These are phyloP conservation scores for Nemotelus pantherinus DNA, from an alignment of 2,888 invertebrate genomes.

Conservation along the genomic window DNA sequence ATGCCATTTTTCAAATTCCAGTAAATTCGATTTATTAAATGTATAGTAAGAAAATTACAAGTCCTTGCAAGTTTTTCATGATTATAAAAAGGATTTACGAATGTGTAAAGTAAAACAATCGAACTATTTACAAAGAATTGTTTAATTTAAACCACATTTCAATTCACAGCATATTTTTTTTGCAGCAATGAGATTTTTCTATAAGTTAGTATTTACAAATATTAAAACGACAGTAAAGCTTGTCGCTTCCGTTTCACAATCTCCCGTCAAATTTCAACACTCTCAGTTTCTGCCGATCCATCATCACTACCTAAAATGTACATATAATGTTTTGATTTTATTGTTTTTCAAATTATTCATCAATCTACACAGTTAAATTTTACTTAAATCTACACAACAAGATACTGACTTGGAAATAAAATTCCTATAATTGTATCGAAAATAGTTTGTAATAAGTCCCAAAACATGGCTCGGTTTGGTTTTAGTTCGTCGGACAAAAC, in stretches of 20 bases:
- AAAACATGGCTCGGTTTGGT: constrained; percentile 15
- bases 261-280: constrained; percentile 56
- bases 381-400: not conserved
- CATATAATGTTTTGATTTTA: not conserved
- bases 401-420: constrained; percentile 49
- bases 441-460: constrained; percentile 48
- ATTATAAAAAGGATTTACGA: too few relatives aligned
- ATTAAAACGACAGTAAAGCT: not conserved
- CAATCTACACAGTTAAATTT: not conserved
- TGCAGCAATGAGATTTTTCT: too few relatives aligned
- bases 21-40: too few relatives aligned
- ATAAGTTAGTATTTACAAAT: too few relatives aligned
- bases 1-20: too few relatives aligned
- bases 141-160: too few relatives aligned
- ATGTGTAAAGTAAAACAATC: too few relatives aligned
- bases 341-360: not conserved
- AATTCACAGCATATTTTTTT: too few relatives aligned
- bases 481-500: too few relatives aligned
- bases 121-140: too few relatives aligned
- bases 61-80: too few relatives aligned
- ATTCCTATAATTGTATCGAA: constrained; percentile 49
- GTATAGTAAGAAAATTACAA: too few relatives aligned
- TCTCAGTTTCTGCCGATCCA: constrained; percentile 60
- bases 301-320: constrained; percentile 54
- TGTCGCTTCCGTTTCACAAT: not conserved